phyloP scores from a whole-genome alignment of 2,888 invertebrate genomes.

The Drosophila anceps region DNA sequence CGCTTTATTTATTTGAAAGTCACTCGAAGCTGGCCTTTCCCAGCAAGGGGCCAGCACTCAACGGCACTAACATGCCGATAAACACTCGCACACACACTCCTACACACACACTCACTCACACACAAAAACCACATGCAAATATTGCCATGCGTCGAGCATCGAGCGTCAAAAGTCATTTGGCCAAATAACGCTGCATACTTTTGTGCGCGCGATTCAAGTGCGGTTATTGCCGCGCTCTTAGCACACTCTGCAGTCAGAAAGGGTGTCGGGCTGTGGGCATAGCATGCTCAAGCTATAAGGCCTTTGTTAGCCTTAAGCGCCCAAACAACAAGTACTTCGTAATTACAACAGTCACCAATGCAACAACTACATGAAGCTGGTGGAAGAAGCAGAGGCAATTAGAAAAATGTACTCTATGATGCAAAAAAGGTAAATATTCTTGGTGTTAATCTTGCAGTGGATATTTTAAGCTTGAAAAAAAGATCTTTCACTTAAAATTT shows the following conservation, averaged over 20 bases:
- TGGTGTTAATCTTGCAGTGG: neutral
- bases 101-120: slow-evolving; percentile 1
- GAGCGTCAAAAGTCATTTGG: slow-evolving; percentile 68
- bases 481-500: too few species aligned
- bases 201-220: slow-evolving; percentile 67
- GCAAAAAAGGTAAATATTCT: neutral
- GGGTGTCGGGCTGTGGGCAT: neutral
- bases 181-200: slow-evolving; percentile 73
- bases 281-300: slow-evolving; percentile 5
- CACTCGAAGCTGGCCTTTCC: slow-evolving; percentile 44
- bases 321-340: slow-evolving; percentile 69
- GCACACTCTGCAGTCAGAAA: slow-evolving; percentile 31
- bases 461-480: neutral
- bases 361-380: slow-evolving; percentile 19
- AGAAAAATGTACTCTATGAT: neutral
- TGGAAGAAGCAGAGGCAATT: slow-evolving; percentile 1
- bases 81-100: slow-evolving; percentile 33
- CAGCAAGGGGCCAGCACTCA: slow-evolving; percentile 28
- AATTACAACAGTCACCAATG: slow-evolving; percentile 52
- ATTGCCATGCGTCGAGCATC: slow-evolving; percentile 56
- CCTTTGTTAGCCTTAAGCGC: slow-evolving; percentile 62
- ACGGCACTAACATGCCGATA: slow-evolving; percentile 53
- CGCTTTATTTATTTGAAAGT: slow-evolving; percentile 33
- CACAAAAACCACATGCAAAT: slow-evolving; percentile 56
- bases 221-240: slow-evolving; percentile 66